Percentiles rank a stretch among this genome's conserved stretches.
Evolutionary conservation across 64 coral and sea anemone genomes (phyloP).

Genomic region (Actinia tenebrosa): DNA sequence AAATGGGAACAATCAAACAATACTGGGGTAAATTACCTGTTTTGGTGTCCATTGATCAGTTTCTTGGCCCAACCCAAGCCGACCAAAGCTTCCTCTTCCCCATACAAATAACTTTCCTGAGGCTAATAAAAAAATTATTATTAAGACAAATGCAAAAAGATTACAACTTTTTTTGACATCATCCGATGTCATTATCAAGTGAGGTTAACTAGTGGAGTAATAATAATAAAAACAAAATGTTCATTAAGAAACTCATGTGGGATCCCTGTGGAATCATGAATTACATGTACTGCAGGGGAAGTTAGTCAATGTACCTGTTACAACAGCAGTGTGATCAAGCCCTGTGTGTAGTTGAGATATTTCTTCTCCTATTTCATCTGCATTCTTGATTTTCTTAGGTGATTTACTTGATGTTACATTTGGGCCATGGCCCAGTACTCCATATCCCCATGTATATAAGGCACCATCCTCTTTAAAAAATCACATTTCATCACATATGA

Average conservation of each 20-base stretch:
- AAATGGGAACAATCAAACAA: neutral
- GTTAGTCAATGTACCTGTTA: slow-evolving; percentile 40
- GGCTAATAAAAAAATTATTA: slow-evolving; percentile 24
- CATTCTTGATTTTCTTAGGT: slow-evolving; percentile 39
- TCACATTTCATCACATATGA: too few species aligned
- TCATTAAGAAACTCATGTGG: too few species aligned
- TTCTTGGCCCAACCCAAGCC: slow-evolving; percentile 49
- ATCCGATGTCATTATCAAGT: too few species aligned
- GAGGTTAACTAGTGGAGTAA: too few species aligned
- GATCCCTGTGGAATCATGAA: too few species aligned
- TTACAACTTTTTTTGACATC: too few species aligned
- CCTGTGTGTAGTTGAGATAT: slow-evolving; percentile 43
- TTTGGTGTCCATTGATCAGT: slow-evolving; percentile 63
- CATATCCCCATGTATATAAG: slow-evolving; percentile 76
- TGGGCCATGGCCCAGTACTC: slow-evolving; percentile 61
- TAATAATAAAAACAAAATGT: too few species aligned
- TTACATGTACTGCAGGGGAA: too few species aligned
- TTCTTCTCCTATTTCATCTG: slow-evolving; percentile 33
- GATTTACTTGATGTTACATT: slow-evolving; percentile 29
- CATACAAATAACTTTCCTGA: slow-evolving; percentile 54
- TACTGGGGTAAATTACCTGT: slow-evolving; percentile 6
- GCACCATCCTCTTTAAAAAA: slow-evolving; percentile 36
- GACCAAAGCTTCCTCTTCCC: slow-evolving; percentile 80
- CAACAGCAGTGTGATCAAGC: slow-evolving; percentile 39
- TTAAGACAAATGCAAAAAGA: too few species aligned